phyloP scores from a whole-genome alignment of 1,140 invertebrate genomes.

The Goniozus legneri region DNA sequence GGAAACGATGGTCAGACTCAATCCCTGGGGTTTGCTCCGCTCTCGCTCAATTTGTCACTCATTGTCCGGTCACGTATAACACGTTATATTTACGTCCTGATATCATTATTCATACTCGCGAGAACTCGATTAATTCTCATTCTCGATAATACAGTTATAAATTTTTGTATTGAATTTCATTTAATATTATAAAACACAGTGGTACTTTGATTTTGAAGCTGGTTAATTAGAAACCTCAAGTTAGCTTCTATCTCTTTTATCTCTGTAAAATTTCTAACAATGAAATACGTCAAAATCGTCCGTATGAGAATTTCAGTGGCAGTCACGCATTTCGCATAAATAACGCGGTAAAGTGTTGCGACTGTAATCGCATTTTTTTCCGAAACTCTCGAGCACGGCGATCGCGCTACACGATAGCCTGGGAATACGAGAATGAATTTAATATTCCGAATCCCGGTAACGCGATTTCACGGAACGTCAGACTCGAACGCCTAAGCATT shows the following conservation, averaged over 20 bases:
- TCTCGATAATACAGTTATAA: too few species aligned
- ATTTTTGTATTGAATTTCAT: too few species aligned
- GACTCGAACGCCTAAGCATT: constrained; percentile 31
- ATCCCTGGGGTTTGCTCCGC: constrained; percentile 40
- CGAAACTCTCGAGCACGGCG: constrained; percentile 18
- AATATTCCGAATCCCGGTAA: constrained; percentile 38
- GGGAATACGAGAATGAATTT: constrained; percentile 30
- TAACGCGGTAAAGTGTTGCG: constrained; percentile 5
- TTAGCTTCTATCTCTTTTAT: too few species aligned
- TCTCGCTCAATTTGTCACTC: constrained; percentile 45
- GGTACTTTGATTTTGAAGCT: constrained; percentile 33
- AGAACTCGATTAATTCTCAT: too few species aligned
- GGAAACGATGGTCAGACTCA: constrained; percentile 26
- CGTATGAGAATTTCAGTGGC: background rate
- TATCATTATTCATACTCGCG: too few species aligned
- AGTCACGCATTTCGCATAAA: constrained; percentile 2
- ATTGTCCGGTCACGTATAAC: constrained; percentile 37
- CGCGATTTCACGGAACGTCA: constrained; percentile 35
- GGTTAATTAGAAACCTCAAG: constrained; percentile 47
- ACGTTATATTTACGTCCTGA: too few species aligned
- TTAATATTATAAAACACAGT: too few species aligned
- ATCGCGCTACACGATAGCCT: constrained; percentile 23
- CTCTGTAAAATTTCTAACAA: too few species aligned
- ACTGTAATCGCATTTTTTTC: constrained; percentile 20
- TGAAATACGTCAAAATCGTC: constrained; percentile 23